These are phyloP conservation scores for Lateolabrax maculatus DNA, from an alignment of 2,797 vertebrate genomes.

Conservation along the genomic window DNA sequence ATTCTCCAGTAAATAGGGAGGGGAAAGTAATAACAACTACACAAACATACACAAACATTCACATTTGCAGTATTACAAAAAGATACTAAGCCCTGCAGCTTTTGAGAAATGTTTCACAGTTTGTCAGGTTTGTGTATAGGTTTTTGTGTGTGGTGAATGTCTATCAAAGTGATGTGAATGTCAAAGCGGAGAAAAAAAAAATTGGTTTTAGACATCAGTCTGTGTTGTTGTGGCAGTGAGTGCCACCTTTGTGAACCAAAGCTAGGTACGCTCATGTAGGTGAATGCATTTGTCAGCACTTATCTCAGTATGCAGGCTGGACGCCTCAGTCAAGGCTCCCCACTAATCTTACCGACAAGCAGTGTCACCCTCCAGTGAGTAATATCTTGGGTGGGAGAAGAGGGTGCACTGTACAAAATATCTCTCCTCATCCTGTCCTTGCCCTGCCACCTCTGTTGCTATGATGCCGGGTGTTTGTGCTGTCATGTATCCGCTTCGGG, in stretches of 20 bases:
- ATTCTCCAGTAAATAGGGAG: slow-evolving; percentile 53
- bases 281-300: slow-evolving; percentile 75
- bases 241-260: slow-evolving; percentile 56
- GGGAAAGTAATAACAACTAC: slow-evolving; percentile 63
- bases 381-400: slow-evolving; percentile 68
- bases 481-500: slow-evolving; percentile 37
- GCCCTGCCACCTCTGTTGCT: slow-evolving; percentile 56
- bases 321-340: slow-evolving; percentile 73
- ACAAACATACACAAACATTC: slow-evolving; percentile 61
- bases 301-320: slow-evolving; percentile 75
- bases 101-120: slow-evolving; percentile 33
- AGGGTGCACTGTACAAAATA: slow-evolving; percentile 59
- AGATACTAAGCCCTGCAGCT: slow-evolving; percentile 58
- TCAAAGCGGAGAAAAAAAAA: slow-evolving; percentile 27
- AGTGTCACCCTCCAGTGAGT: slow-evolving; percentile 74
- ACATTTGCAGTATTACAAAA: slow-evolving; percentile 62
- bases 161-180: slow-evolving; percentile 57
- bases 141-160: slow-evolving; percentile 29
- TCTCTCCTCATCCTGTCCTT: slow-evolving; percentile 64
- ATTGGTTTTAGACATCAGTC: slow-evolving; percentile 33
- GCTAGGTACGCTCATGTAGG: slow-evolving; percentile 58
- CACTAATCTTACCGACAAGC: slow-evolving; percentile 78
- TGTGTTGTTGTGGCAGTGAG: slow-evolving; percentile 45
- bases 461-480: slow-evolving; percentile 31
- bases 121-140: slow-evolving; percentile 18